Base-by-base conservation (phyloP, 2,113 vertebrate genomes). In the Neogale vison region DNA sequence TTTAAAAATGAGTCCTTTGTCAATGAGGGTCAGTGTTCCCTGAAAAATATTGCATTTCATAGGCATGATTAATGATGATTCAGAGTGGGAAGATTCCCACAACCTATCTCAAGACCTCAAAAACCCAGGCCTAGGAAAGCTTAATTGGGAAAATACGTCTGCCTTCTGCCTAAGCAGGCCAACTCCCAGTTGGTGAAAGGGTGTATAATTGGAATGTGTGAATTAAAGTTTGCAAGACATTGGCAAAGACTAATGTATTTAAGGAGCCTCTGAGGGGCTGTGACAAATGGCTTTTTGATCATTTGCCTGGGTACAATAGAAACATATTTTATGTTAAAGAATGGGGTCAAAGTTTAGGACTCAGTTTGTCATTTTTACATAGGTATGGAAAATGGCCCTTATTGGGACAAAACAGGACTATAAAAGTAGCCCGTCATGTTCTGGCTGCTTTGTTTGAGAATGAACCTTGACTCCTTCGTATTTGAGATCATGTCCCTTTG, bases 1-100 rank as follows among this genome's bases (percentile, higher is more conserved):
- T 71, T 95, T 81, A 90, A 63, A 95, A 97, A 98, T 98, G 82
- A 98, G 98, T 98, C 98, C 98, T 98, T 98, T 98, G 97, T 98
- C 97, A 98, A 97, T 98, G 97, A 98, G 94, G 97, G 97, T 65
- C 97, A 97, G 85, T 97, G 94, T 98, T 95, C 42, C 92, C 63
- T 93, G 85, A 97, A 98, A 98, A 98, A 95, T 95, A 96, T 31
- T 97, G 57, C 97, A 95, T 81, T 98, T 97, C 96, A 88, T 91
- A 95, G 20, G 17, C 52, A 50, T 93, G 93, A 34, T 97, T 81
- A 95, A 95, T 96, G 57, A 72, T 97, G 86, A 92, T 97, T 74
- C 97, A 77, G 21, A n/a, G 34, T 90, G 81, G 82, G 47, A 77
- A 9, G 4, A 85, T 82, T 87, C 86, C 85, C 55, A 92, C 67